Evolutionary conservation across 2,797 vertebrate species (phyloP), one percentile per base, ranked within the genome.

Genomic region (Masticophis lateralis): DNA sequence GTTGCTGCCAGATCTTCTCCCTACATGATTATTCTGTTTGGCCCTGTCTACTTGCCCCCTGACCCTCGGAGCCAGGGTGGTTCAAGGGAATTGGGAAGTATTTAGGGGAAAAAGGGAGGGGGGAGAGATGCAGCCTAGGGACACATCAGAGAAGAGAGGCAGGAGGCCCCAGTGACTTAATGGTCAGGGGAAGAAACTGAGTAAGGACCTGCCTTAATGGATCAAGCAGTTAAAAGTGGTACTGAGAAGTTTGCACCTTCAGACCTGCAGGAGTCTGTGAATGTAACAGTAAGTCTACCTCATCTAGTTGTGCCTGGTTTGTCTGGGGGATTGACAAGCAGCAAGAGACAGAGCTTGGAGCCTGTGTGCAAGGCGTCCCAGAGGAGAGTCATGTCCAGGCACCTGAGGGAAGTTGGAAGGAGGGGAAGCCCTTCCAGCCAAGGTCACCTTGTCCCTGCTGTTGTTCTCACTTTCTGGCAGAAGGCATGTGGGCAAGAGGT

Each of bases 261-360:
- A 69, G 66, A 8, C 66, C 18, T 69, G 13, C 13, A 32, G 32
- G 5, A 32, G 6, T n/a, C 66, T 18, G 14, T 69, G n/a, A 18
- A 69, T 32, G 2, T 16, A n/a, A 66, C 28, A 7, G 6, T 69
- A 16, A n/a, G n/a, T 66, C 13, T 66, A 8, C n/a, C 66, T 16
- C 66, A 18, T 32, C 14, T 6, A 32, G 28, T n/a, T 32, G 28
- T 32, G 63, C 63, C 28, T 32, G n/a, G 28, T 16, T 69, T 32
- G 63, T n/a, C 28, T 16, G 28, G 63, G 5, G n/a, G 28, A 69
- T 16, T 16, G n/a, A 7, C n/a, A 32, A 32, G 51, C 51, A 90
- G 25, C 66, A 61, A 91, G 95, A 90, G 93, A 92, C 91, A 53
- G 5, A 11, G 69, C 86, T 28, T 28, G 28, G 28, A 79, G 32